Percentiles rank a stretch among this genome's conserved stretches.
Evolutionary conservation across 2,113 vertebrate genomes (phyloP).

Genomic region (Paradisaea rubra): DNA sequence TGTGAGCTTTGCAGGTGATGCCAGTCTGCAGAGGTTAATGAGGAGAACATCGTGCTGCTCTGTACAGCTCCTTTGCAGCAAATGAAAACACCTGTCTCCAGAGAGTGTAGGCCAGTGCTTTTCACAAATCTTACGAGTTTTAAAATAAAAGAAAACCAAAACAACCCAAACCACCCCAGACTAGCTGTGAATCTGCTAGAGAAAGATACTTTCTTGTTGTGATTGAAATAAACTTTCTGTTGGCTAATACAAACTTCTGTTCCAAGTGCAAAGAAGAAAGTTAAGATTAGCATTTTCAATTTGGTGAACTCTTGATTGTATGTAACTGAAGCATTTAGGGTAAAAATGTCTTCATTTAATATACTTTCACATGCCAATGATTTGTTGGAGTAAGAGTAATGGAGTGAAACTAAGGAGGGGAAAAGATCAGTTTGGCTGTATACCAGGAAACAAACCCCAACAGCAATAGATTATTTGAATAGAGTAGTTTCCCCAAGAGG

Average conservation of each 20-base stretch:
- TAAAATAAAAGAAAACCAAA: neutral
- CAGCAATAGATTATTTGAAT: neutral
- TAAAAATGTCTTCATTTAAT: neutral
- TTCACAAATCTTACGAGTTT: neutral
- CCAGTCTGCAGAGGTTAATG: neutral
- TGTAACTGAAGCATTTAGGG: neutral
- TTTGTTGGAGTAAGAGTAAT: slow-evolving; percentile 11
- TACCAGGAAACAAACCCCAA: neutral
- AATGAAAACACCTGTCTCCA: neutral
- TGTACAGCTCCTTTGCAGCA: neutral
- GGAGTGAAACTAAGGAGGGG: neutral
- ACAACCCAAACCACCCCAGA: neutral
- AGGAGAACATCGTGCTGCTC: neutral
- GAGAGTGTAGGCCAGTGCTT: neutral
- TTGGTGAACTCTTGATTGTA: neutral
- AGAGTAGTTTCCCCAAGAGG: neutral
- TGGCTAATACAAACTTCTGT: neutral
- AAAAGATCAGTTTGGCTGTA: neutral
- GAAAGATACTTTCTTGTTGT: neutral
- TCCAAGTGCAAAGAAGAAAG: neutral
- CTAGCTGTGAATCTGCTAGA: neutral
- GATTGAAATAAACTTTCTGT: neutral
- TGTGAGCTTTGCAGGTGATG: neutral
- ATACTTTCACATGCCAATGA: neutral
- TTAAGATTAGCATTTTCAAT: neutral